A percentile compares a stretch with the other conserved stretches of the same genome.
Evolutionary conservation across 2,888 invertebrate species (phyloP).

Genomic region (Drosophila percnosoma): DNA sequence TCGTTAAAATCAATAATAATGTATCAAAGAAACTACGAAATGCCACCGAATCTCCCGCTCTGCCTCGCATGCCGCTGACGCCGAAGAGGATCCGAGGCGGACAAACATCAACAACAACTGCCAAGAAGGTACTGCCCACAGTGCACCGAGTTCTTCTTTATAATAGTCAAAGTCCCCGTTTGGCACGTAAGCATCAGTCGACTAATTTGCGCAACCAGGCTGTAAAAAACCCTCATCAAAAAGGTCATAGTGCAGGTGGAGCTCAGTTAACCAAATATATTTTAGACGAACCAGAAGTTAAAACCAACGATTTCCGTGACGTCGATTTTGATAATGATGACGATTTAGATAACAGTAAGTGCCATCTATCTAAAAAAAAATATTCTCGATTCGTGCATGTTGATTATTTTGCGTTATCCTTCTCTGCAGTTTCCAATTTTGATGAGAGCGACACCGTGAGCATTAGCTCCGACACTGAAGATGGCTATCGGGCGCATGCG

Average conservation of each 20-base stretch:
- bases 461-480: slow-evolving; percentile 80
- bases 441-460: slow-evolving; percentile 75
- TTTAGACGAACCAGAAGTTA: slow-evolving; percentile 51
- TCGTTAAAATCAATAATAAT: slow-evolving; percentile 47
- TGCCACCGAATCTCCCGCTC: slow-evolving; percentile 22
- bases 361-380: not conserved
- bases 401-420: not conserved
- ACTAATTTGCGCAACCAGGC: slow-evolving; percentile 53
- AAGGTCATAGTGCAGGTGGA: slow-evolving; percentile 36
- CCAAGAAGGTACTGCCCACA: slow-evolving; percentile 75
- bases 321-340: slow-evolving; percentile 70
- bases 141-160: slow-evolving; percentile 81
- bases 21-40: slow-evolving; percentile 42
- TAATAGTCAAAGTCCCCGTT: slow-evolving; percentile 81
- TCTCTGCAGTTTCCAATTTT: slow-evolving; percentile 66
- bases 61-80: slow-evolving; percentile 65
- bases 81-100: slow-evolving; percentile 61
- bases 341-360: slow-evolving; percentile 77
- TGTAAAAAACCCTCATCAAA: slow-evolving; percentile 42
- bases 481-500: slow-evolving; percentile 82
- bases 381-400: not conserved
- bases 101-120: slow-evolving; percentile 36
- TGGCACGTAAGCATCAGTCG: slow-evolving; percentile 71
- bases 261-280: slow-evolving; percentile 40
- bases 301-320: slow-evolving; percentile 43